A percentile compares a stretch with the other conserved stretches of the same genome.
These are phyloP conservation scores for Hypomecis punctinalis DNA, from an alignment of 2,888 invertebrate species.

Conservation along the genomic window DNA sequence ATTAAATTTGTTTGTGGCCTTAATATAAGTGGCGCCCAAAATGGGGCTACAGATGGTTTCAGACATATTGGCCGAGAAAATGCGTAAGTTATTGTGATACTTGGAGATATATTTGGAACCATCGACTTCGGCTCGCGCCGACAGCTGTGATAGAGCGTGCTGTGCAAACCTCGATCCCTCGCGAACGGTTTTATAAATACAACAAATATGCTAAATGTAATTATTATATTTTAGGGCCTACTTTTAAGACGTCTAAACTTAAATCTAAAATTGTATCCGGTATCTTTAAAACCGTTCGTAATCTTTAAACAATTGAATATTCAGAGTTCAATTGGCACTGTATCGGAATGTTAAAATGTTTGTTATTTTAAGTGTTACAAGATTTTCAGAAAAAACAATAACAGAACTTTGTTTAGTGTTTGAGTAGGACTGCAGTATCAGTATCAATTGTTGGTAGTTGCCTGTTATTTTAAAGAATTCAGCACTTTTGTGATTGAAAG, in stretches of 20 bases:
- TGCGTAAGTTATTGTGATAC: constrained; percentile 23
- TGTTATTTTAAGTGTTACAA: constrained; percentile 11
- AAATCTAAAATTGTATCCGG: constrained; percentile 58
- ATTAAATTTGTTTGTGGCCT: constrained; percentile 82
- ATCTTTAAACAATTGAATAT: constrained; percentile 25
- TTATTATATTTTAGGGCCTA: constrained; percentile 67
- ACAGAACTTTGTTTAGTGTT: background rate
- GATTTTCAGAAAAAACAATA: constrained; percentile 3
- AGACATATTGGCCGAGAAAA: constrained; percentile 44
- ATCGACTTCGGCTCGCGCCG: constrained; percentile 62
- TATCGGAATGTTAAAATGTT: constrained; percentile 15
- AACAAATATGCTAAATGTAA: constrained; percentile 48
- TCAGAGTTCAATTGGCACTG: constrained; percentile 11
- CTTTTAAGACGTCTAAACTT: constrained; percentile 63
- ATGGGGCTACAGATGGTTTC: constrained; percentile 66
- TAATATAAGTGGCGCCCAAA: constrained; percentile 74
- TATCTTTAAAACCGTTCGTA: constrained; percentile 61
- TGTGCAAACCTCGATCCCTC: constrained; percentile 73
- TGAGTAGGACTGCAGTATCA: constrained; percentile 5
- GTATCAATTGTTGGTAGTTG: constrained; percentile 4
- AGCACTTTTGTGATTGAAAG: constrained; percentile 22
- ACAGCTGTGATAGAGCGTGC: constrained; percentile 82
- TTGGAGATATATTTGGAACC: constrained; percentile 53
- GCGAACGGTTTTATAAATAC: constrained; percentile 60
- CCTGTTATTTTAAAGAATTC: constrained; percentile 6